phyloP scores from a whole-genome alignment of 2,888 invertebrate species.

The Polia nebulosa region DNA sequence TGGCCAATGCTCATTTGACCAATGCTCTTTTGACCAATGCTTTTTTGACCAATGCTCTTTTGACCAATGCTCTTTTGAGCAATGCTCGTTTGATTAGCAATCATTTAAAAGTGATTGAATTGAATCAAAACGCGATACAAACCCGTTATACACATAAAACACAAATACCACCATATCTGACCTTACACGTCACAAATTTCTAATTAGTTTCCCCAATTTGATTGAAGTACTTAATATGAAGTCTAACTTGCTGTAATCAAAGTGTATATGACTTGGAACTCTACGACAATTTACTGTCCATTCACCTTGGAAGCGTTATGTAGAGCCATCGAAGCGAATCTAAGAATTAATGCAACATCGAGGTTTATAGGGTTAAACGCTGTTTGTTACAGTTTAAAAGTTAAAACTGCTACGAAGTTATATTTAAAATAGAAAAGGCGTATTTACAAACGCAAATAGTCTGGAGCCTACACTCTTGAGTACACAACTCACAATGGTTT shows the following conservation, averaged over 20 bases:
- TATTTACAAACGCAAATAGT: background rate
- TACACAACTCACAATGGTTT: background rate
- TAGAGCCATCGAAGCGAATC: constrained; percentile 71
- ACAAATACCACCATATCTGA: background rate
- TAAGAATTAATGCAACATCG: constrained; percentile 55
- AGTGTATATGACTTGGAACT: constrained; percentile 39
- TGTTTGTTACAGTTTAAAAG: constrained; percentile 41
- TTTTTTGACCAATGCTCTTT: too few species aligned
- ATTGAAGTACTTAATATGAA: too few species aligned
- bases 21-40: too few species aligned
- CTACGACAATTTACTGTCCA: constrained; percentile 73
- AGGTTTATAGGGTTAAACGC: constrained; percentile 27
- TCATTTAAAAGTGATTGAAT: too few species aligned
- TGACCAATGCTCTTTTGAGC: too few species aligned
- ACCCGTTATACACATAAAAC: background rate
- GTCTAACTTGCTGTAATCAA: constrained; percentile 52
- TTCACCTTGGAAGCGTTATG: constrained; percentile 82
- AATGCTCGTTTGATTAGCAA: too few species aligned
- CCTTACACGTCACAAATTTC: background rate
- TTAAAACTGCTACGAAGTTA: background rate
- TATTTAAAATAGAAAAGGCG: background rate
- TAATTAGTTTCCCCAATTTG: background rate
- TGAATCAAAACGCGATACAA: background rate
- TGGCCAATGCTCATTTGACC: too few species aligned
- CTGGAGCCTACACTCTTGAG: background rate